Evolutionary conservation across 2,113 vertebrate genomes (phyloP), one percentile per base, ranked within the genome.

Genomic region (Leptosomus discolor): DNA sequence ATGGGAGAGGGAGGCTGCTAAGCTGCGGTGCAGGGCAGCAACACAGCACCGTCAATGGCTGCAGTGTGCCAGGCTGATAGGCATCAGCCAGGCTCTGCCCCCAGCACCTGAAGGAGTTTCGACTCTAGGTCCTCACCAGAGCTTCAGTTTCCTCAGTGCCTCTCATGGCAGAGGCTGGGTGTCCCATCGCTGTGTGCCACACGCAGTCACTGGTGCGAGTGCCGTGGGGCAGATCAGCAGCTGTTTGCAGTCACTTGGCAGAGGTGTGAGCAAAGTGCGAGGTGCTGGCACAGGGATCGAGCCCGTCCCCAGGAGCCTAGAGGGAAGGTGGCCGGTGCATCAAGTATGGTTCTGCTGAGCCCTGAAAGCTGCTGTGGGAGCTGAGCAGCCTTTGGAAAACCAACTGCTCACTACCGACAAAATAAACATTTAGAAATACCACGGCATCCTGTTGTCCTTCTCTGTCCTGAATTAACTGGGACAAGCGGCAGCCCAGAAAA

Each of bases 21-120:
- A n/a, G n/a, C n/a, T n/a, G n/a, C n/a, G n/a, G n/a, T n/a, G n/a
- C n/a, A n/a, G n/a, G n/a, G n/a, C n/a, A n/a, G n/a, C n/a, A n/a
- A n/a, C n/a, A n/a, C n/a, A n/a, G n/a, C n/a, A n/a, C n/a, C n/a
- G n/a, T n/a, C n/a, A n/a, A n/a, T n/a, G n/a, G n/a, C n/a, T n/a
- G n/a, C n/a, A n/a, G n/a, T n/a, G n/a, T n/a, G 23, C 56, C 22
- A 7, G 56, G 56, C 15, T 51, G 37, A 15, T 23, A 37, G 45
- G 26, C 17, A 11, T 29, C 54, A 4, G 26, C 32, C 37, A 2
- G 32, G 45, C 24, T 61, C 4, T 21, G 5, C 17, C 27, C 21
- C 22, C 1, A 1, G n/a, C 43, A 34, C 45, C 14, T 2, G 18
- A 29, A 9, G 2, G 1, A 7, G 21, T 51, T n/a, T 61, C 4